Base-by-base conservation (phyloP, 2,888 invertebrate species). In the Sarcophaga subvicina region DNA sequence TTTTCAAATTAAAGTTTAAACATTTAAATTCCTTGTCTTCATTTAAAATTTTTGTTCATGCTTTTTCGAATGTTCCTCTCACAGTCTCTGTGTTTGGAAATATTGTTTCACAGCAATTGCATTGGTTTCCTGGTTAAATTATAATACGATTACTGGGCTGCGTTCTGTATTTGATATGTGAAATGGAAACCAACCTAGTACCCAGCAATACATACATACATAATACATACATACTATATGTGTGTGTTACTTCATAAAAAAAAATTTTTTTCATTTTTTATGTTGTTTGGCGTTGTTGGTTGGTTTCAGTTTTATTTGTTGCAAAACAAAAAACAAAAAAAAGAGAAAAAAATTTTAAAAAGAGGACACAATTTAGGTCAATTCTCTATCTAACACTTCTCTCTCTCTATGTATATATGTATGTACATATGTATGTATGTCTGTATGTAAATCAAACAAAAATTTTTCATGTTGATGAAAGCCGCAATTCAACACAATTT, bases 341-440 rank as follows among this genome's bases (percentile, higher is more conserved):
- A 27, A 27, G 25, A 3, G 25, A 27, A 37, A 37, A 37, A 37
- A 37, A 37, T 10, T 37, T 10, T 37, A 37, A 37, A 37, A 37
- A 37, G 37, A 37, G 37, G 37, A 12, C 27, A 83, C 71, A 81
- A 87, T 71, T 84, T 87, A 72, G 87, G 87, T 87, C 87, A 84
- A 81, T 87, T 87, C 84, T 87, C 81, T 79, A 81, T 83, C 87
- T 87, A 84, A 81, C 84, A 84, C 83, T 87, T 81, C 47, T 73
- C 60, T 80, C 2, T 37, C 37, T 37, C 8, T 37, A 6, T 37
- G 37, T 8, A 10, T 37, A 2, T 10, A 10, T 2, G 2, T 8
- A 8, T 10, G 8, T 10, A 10, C 10, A 2, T 37, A 37, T 2
- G 37, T 10, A 37, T 6, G 8, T 37, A 37, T 2, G 8, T 10